These are phyloP conservation scores for Trachurus trachurus DNA, from an alignment of 2,797 vertebrate species.

Conservation along the genomic window DNA sequence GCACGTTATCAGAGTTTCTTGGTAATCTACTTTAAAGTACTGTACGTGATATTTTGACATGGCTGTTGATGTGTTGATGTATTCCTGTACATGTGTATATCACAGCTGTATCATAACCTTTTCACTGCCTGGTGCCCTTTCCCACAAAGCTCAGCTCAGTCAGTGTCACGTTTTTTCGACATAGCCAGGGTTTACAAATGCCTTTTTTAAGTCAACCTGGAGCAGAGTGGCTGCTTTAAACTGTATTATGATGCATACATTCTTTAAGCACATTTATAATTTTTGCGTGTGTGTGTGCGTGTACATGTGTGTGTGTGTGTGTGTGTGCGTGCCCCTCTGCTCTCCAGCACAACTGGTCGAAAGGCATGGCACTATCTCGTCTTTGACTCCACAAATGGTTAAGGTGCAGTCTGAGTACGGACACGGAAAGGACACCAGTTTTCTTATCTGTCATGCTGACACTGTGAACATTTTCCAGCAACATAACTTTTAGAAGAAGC, in stretches of 20 bases:
- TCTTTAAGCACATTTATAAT: conserved; percentile 45
- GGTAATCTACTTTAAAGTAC: conserved; percentile 79
- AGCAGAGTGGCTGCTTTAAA: conserved; percentile 48
- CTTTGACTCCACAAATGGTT: conserved; percentile 5
- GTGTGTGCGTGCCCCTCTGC: conserved; percentile 44
- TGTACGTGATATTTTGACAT: conserved; percentile 76
- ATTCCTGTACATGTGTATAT: conserved; percentile 76
- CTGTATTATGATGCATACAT: conserved; percentile 47
- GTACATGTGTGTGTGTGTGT: conserved; percentile 42
- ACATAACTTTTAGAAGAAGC: conserved; percentile 62
- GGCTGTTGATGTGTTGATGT: conserved; percentile 76
- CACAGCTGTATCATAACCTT: conserved; percentile 70
- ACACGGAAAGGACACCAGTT: conserved; percentile 27
- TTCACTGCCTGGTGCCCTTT: conserved; percentile 69
- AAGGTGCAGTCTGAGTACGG: conserved; percentile 17
- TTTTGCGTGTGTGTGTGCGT: conserved; percentile 24
- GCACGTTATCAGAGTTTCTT: conserved; percentile 76
- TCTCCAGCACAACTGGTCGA: conserved; percentile 45
- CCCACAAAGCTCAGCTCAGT: conserved; percentile 28
- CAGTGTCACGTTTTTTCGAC: conserved; percentile 32
- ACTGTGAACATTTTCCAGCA: conserved; percentile 63
- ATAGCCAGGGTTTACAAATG: conserved; percentile 46
- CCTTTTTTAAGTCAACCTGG: conserved; percentile 31
- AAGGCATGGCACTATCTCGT: conserved; percentile 40
- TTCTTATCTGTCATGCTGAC: conserved; percentile 58